These are phyloP conservation scores for Rhea pennata DNA, from an alignment of 2,113 vertebrate genomes.

Conservation along the genomic window DNA sequence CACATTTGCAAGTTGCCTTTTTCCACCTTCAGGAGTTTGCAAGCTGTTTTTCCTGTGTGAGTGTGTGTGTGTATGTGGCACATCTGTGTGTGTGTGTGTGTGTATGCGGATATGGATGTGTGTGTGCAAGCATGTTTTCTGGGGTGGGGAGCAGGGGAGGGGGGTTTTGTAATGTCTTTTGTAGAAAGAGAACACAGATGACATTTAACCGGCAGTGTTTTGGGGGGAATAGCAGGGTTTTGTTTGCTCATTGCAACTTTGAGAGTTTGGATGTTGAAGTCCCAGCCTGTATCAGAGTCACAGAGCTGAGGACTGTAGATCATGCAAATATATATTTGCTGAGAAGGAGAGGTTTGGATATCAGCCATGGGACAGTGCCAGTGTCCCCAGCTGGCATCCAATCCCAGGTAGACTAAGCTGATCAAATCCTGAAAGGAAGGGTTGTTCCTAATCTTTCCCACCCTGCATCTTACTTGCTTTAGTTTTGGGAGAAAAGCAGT, in stretches of 20 bases:
- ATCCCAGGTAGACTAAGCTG: neutral
- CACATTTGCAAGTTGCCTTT: slow-evolving; percentile 71
- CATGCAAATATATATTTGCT: neutral
- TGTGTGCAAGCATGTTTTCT: slow-evolving; percentile 31
- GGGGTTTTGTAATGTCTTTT: slow-evolving; percentile 59
- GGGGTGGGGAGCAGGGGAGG: neutral
- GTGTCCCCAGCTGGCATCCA: neutral
- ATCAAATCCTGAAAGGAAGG: neutral
- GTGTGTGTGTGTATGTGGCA: neutral
- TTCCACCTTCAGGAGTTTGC: slow-evolving; percentile 49
- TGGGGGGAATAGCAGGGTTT: neutral
- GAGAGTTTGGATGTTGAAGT: neutral
- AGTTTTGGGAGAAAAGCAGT: neutral
- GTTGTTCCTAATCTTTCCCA: neutral
- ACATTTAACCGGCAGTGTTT: slow-evolving; percentile 17
- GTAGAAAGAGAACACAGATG: slow-evolving; percentile 57
- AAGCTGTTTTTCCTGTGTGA: slow-evolving; percentile 53
- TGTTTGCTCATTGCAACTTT: slow-evolving; percentile 27
- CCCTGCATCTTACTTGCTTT: neutral
- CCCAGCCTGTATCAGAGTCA: neutral
- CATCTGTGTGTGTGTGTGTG: neutral
- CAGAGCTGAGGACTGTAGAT: neutral
- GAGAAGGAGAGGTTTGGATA: neutral
- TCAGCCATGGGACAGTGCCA: neutral
- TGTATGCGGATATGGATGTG: neutral